Evolutionary conservation across 1,140 invertebrate species (phyloP), one percentile per base, ranked within the genome.

Genomic region (Sitobion miscanthi): DNA sequence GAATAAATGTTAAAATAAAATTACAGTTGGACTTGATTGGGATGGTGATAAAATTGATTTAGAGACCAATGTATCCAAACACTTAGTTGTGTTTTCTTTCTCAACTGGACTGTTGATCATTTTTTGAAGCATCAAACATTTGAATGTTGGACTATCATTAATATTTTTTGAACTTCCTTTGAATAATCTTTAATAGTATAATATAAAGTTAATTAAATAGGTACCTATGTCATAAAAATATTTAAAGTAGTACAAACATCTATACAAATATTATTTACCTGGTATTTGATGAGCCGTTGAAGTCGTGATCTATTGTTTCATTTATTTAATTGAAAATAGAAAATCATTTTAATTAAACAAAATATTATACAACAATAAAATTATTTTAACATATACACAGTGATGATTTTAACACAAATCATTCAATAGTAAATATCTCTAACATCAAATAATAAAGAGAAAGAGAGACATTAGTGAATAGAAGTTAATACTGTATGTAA

Each of bases 121-220:
- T 93, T 93, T 93, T 93, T 93, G 91, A 47, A 86, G 35, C n/a
- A 93, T 93, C 23, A 93, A 57, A n/a, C 49, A n/a, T 93, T 93
- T 93, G 3, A 93, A 86, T 54, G 91, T 17, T 38, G 91, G 47
- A 69, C 91, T 57, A 86, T 93, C 91, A 57, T 83, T 91, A 23
- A 86, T 62, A 86, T 42, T 54, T 93, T 85, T 93, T 57, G 91
- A 93, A 54, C 45, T 93, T 57, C 91, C 91, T 38, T 86, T 85
- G 20, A 42, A 30, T 85, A 93, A 57, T 93, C 91, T 90, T n/a
- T 62, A 90, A 45, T 23, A 90, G n/a, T 21, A 69, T 35, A 90
- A 90, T n/a, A 89, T 17, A 69, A 30, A 25, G 30, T 47, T 90
- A 45, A 90, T 90, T 42, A 38, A 69, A 35, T 11, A 23, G 21